Base-by-base conservation (phyloP, 2,797 vertebrate genomes). In the Echeneis naucrates region DNA sequence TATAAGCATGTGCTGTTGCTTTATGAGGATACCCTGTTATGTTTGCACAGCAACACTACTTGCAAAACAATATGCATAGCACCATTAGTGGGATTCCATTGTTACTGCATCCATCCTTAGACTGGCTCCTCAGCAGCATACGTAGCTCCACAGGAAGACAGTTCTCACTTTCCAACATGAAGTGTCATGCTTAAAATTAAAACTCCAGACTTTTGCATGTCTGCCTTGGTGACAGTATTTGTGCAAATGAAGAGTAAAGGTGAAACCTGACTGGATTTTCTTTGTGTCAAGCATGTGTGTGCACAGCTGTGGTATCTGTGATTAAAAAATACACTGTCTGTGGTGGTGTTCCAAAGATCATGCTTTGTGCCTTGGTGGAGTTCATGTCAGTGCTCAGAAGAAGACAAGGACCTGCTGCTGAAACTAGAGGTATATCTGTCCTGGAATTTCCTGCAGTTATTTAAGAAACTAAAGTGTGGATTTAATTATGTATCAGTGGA, bases 141-240 rank as follows among this genome's bases (percentile, higher is more conserved):
- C 45, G 37, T 40, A 3, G 10, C 47, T 53, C 61, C 37, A 21
- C 24, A 54, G 14, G 40, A 4, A 60, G 13, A 27, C 19, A 14
- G 55, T 60, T 55, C 26, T 61, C 50, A 1, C 23, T 16, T 23
- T 47, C 30, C 26, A 50, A 8, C 4, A 3, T 37, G 40, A 2
- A 59, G 6, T 2, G n/a, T 48, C 40, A n/a, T 65, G 40, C 77
- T 77, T 60, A 21, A 71, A 3, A 30, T 30, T 30, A 66, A 60
- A 51, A 16, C 4, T 45, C 26, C 14, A 33, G 14, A 52, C 7
- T 21, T 40, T 27, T 42, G 19, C 40, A 27, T 42, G 23, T 48
- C 53, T 58, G 38, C 33, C 24, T 47, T 58, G 45, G 11, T 58
- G 27, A 19, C n/a, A 30, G 6, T 35, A 37, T 44, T 13, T 40